Percentiles rank a stretch among this genome's conserved stretches.
phyloP scores from a whole-genome alignment of 2,113 vertebrate species.

The Stegastes partitus region DNA sequence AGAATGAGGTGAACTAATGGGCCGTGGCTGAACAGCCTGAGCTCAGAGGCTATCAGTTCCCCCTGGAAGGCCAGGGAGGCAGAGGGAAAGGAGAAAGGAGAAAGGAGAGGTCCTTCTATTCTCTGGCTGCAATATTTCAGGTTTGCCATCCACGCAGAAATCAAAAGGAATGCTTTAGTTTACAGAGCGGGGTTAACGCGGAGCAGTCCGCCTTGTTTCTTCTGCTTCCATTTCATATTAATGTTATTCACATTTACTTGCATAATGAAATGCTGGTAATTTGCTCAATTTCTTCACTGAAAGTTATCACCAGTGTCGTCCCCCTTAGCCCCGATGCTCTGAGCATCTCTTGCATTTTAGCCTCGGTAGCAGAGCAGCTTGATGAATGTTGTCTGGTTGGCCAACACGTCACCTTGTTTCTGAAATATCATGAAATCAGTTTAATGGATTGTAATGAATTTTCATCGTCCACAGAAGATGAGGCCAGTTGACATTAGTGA shows the following conservation, averaged over 20 bases:
- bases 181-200: background rate
- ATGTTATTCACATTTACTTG: conserved; percentile 10
- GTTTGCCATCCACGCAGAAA: conserved; percentile 6
- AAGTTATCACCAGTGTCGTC: background rate
- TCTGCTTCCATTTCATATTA: conserved; percentile 27
- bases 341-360: conserved; percentile 4
- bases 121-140: conserved; percentile 30
- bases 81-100: conserved; percentile 26
- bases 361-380: background rate
- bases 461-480: background rate
- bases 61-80: conserved; percentile 57
- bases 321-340: background rate
- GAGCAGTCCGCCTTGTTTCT: conserved; percentile 10
- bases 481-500: background rate
- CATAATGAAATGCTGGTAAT: conserved; percentile 2
- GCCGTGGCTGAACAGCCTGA: conserved; percentile 71
- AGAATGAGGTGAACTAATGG: conserved; percentile 77
- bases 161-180: conserved; percentile 30
- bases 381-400: too few species aligned
- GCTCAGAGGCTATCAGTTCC: conserved; percentile 72
- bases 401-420: too few species aligned
- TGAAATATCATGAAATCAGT: background rate
- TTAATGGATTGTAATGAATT: background rate
- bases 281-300: conserved; percentile 3
- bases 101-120: conserved; percentile 31